Evolutionary conservation across 2,888 invertebrate genomes (phyloP).

Genomic region (Paralinhomoeus sp.): DNA sequence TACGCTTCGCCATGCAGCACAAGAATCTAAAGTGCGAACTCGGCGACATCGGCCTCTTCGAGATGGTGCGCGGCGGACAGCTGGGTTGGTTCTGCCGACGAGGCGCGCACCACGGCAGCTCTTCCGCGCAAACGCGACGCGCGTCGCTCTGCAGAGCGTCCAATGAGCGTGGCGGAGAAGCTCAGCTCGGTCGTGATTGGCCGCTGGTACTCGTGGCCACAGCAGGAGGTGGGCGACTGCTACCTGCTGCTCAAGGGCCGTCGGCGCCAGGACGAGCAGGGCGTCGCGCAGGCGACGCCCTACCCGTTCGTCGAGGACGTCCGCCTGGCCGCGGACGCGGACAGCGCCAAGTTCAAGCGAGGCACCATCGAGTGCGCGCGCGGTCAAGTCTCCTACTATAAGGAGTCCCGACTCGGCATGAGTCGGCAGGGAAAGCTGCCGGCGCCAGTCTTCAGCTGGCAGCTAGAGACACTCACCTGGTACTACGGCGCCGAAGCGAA

Average conservation of each 20-base stretch:
- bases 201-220: constrained; percentile 7
- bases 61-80: constrained; percentile 8
- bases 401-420: no score
- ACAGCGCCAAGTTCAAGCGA: no score
- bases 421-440: no score
- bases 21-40: background rate
- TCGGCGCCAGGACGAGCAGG: no score
- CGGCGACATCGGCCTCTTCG: background rate
- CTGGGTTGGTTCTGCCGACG: constrained; percentile 2
- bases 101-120: no score
- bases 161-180: constrained; percentile 8
- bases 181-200: constrained; percentile 9
- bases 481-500: constrained; percentile 12
- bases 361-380: no score
- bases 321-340: no score
- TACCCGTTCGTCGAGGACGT: no score
- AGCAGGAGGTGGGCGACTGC: background rate
- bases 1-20: constrained; percentile 1
- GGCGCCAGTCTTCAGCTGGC: constrained; percentile 12
- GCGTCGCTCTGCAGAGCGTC: constrained; percentile 4
- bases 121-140: no score
- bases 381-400: no score
- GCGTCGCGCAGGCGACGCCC: no score
- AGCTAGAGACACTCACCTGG: constrained; percentile 14
- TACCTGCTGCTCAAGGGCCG: background rate